These are phyloP conservation scores for Echinarachnius parma DNA, from an alignment of 53 echinoderm and acorn worm genomes.

Conservation along the genomic window DNA sequence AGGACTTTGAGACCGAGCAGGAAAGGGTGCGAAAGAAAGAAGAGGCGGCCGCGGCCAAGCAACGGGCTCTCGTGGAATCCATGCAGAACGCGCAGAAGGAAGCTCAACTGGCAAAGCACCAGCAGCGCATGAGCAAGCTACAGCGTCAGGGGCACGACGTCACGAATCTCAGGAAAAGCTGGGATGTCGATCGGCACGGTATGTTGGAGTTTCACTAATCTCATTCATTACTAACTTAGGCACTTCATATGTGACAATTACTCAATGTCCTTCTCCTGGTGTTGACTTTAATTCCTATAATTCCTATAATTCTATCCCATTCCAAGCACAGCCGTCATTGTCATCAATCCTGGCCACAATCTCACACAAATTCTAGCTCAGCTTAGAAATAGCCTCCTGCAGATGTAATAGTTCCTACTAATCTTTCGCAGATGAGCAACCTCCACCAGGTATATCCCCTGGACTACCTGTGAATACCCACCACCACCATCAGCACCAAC, in stretches of 20 bases:
- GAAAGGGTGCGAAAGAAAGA: slow-evolving; percentile 79
- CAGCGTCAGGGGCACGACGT: slow-evolving; percentile 64
- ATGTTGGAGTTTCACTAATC: too few relatives aligned
- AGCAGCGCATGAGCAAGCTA: slow-evolving; percentile 60
- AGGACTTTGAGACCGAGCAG: slow-evolving; percentile 75
- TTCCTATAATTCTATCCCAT: too few relatives aligned
- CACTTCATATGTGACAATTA: too few relatives aligned
- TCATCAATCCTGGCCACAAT: too few relatives aligned
- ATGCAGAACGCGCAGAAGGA: slow-evolving; percentile 76
- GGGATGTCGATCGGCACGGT: slow-evolving; percentile 74
- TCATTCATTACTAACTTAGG: too few relatives aligned
- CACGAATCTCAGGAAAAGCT: slow-evolving; percentile 64
- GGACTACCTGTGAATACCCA: not conserved
- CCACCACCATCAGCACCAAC: slow-evolving; percentile 13
- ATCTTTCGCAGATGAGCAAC: slow-evolving; percentile 8
- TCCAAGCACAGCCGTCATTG: too few relatives aligned
- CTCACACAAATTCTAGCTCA: too few relatives aligned
- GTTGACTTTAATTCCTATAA: too few relatives aligned
- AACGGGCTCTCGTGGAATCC: slow-evolving; percentile 65
- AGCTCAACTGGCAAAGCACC: slow-evolving; percentile 64
- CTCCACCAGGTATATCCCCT: slow-evolving; percentile 7
- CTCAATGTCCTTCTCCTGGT: too few relatives aligned
- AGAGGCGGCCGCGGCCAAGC: slow-evolving; percentile 72
- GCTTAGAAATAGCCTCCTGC: too few relatives aligned
- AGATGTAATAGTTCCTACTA: too few relatives aligned